phyloP scores from a whole-genome alignment of 2,113 vertebrate species.

The Oreochromis niloticus region DNA sequence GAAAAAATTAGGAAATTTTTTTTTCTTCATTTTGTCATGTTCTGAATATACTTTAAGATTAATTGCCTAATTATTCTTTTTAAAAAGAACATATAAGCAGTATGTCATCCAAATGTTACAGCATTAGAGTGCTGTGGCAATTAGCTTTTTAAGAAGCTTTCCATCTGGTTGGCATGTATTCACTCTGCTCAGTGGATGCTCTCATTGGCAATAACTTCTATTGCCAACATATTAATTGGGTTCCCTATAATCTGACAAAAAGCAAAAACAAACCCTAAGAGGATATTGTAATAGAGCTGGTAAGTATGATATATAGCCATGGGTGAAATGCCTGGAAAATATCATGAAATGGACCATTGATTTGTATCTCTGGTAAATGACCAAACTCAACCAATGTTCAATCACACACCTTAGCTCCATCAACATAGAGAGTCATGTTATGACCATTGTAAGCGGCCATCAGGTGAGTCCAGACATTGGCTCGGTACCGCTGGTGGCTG shows the following conservation, averaged over 20 bases:
- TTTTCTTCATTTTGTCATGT: not conserved
- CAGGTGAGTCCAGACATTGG: constrained; percentile 83
- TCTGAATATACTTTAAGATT: not conserved
- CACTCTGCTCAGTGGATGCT: not conserved
- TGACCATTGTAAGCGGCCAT: constrained; percentile 82
- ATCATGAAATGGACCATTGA: not conserved
- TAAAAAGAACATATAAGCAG: not conserved
- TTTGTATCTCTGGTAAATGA: not conserved
- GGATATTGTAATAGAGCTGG: not conserved
- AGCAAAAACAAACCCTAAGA: not conserved
- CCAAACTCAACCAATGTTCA: not conserved
- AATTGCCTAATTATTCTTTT: not conserved
- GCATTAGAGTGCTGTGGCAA: not conserved
- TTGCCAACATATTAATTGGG: not conserved
- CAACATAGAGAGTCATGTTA: constrained; percentile 83
- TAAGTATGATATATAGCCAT: not conserved
- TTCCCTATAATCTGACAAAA: not conserved
- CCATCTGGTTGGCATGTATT: not conserved
- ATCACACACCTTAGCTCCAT: constrained; percentile 76
- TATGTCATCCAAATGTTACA: not conserved
- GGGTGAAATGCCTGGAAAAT: not conserved
- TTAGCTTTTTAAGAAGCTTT: not conserved
- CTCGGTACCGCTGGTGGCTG: constrained; percentile 75
- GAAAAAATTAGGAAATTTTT: not conserved
- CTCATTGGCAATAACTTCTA: not conserved